Evolutionary conservation across 2,797 vertebrate genomes (phyloP), one percentile per base, ranked within the genome.

Genomic region (Coregonus ussuriensis): DNA sequence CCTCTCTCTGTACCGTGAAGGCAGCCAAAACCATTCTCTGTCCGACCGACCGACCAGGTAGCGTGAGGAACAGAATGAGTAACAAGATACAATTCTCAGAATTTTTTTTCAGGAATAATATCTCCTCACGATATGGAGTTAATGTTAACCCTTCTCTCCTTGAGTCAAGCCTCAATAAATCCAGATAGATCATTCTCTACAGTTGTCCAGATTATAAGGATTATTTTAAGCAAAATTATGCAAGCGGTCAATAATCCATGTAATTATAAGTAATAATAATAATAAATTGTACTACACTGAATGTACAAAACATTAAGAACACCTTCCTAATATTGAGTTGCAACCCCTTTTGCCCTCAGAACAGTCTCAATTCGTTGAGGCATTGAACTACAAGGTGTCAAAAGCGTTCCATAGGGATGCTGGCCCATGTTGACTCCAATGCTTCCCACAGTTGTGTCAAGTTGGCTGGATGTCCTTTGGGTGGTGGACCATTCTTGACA

Each of bases 221-320:
- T 93, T 92, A 90, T 7, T 74, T 80, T 76, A 83, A 85, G 54
- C 56, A 78, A 79, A 31, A 74, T 68, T 63, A 74, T 59, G 77
- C 66, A 56, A 78, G 52, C 33, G 9, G 6, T 18, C 3, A 3
- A 33, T 68, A 35, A 53, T 53, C 65, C 29, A 5, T 14, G 47
- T 31, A 15, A 54, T 33, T 68, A 51, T 29, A 72, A 29, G 14
- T 67, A 1, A 53, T 51, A 29, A n/a, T 16, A 59, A 59, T 16
- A 59, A 59, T 18, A n/a, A 5, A 59, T 5, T n/a, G 16, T 47
- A 6, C 35, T 37, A 37, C 41, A 47, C 41, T 47, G 41, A 47
- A 11, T 11, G 41, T 47, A 47, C 41, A 47, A 47, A 47, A 47
- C 41, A 11, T 47, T 47, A 47, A 0, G 41, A 47, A 47, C 41